Evolutionary conservation across 1,140 invertebrate species (phyloP).

Genomic region (Phocides pigmalion): DNA sequence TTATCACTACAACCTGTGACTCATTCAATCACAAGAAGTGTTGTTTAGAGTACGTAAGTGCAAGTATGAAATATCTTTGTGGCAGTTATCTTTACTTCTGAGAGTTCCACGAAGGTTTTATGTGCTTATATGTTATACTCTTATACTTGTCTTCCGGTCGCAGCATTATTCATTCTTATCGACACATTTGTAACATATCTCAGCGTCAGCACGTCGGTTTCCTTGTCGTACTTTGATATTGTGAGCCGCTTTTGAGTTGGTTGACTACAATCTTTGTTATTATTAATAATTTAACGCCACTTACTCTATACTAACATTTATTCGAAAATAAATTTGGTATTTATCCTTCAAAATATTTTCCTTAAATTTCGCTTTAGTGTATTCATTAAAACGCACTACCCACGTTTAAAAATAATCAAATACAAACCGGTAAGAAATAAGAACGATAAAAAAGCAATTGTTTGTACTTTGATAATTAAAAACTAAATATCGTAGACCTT

Average conservation of each 20-base stretch:
- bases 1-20: not conserved
- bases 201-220: not conserved
- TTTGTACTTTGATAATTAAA: no score
- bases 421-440: no score
- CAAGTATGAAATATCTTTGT: no score
- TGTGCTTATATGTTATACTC: not conserved
- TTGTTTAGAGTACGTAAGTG: not conserved
- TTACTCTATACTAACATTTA: no score
- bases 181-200: conserved; percentile 5
- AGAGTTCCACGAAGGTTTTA: not conserved
- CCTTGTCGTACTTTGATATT: not conserved
- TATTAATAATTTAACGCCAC: no score
- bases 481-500: no score
- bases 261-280: not conserved
- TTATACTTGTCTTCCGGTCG: not conserved
- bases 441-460: no score
- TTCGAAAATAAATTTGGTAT: no score
- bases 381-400: no score
- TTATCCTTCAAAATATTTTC: no score
- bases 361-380: no score
- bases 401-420: no score
- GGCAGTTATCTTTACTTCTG: not conserved
- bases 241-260: not conserved
- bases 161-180: not conserved
- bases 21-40: not conserved